Evolutionary conservation across 64 coral and sea anemone species (phyloP), one percentile per base, ranked within the genome.

Genomic region (Cladopsammia gracilis): DNA sequence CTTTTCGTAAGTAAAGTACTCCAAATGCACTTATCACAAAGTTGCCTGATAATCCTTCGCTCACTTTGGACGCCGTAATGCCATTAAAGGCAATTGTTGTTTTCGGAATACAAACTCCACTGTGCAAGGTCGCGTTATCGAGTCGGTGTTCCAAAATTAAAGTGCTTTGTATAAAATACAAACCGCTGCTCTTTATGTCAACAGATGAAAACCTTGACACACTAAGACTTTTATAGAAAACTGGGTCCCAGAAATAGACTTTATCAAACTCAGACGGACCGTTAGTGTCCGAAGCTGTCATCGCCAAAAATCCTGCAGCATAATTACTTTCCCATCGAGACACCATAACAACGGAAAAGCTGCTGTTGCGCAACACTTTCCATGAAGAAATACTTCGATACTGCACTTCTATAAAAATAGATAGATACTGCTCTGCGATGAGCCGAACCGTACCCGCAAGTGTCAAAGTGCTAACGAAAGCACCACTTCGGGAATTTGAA

Each of bases 321-420:
- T 82, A 82, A 82, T 82, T 26, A 82, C 59, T 64, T 19, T 82
- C 53, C 79, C 58, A 82, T n/a, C 14, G 58, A 48, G 79, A 82
- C 45, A 64, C 6, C 3, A 82, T n/a, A 19, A 82, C 79, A 10
- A 64, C 79, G 42, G 79, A 82, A 64, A 82, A 82, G 59, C 79
- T 82, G 42, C 79, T 82, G 58, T 82, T 82, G 19, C 54, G 13
- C 25, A 64, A 47, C 42, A 82, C 79, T 59, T 82, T 64, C 58
- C 58, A 45, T 2, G 6, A 44, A 18, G 43, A 22, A 82, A 13
- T 34, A n/a, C 46, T 48, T n/a, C 8, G 72, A 20, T 43, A 47
- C 43, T 48, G 44, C 8, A 75, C 43, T 14, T 58, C 42, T 45
- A 82, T 20, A 48, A 48, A 82, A 6, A 65, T 64, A 12, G 79